Base-by-base conservation (phyloP, 2,888 invertebrate species). In the Pterobdella sp. region DNA sequence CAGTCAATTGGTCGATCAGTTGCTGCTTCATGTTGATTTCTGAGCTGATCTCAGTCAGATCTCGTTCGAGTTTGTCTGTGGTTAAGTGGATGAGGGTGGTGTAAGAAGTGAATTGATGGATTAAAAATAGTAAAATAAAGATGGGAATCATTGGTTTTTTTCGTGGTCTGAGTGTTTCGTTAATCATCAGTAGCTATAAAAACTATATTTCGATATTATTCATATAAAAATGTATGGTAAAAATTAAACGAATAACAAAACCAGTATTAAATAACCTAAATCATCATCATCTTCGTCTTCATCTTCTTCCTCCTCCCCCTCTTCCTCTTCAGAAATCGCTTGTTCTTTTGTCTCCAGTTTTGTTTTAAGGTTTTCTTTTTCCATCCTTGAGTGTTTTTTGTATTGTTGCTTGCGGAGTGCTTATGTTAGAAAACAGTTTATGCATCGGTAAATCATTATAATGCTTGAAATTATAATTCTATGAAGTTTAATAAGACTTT, bases 21-120 rank as follows among this genome's bases (percentile, higher is more conserved):
- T 92, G 90, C 78, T 94, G 91, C 82, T 97, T 97, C 73, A 94
- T 91, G 81, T 92, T 92, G 77, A 97, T 96, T 84, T 96, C 94
- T 67, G 91, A 91, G 73, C 93, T 94, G 26, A 97, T 85, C 14
- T 91, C 90, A 22, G 93, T 91, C 75, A 97, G 85, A 82, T 94
- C 92, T 37, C 91, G 90, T 77, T 91, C 88, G 70, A 84, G 60
- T 22, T 56, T n/a, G 60, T n/a, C 60, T 56, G 42, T 18, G 42
- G 18, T 7, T 42, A 7, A 14, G 63, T 71, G 56, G 34, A 2
- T 42, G 18, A 1, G 2, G 36, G 37, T 7, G 18, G n/a, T 36
- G 34, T 18, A 36, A 31, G 3, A n/a, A n/a, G n/a, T n/a, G n/a
- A n/a, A n/a, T n/a, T n/a, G n/a, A n/a, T n/a, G n/a, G n/a, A n/a